Evolutionary conservation across 1,140 invertebrate genomes (phyloP).

Genomic region (Aporrectodea caliginosa): DNA sequence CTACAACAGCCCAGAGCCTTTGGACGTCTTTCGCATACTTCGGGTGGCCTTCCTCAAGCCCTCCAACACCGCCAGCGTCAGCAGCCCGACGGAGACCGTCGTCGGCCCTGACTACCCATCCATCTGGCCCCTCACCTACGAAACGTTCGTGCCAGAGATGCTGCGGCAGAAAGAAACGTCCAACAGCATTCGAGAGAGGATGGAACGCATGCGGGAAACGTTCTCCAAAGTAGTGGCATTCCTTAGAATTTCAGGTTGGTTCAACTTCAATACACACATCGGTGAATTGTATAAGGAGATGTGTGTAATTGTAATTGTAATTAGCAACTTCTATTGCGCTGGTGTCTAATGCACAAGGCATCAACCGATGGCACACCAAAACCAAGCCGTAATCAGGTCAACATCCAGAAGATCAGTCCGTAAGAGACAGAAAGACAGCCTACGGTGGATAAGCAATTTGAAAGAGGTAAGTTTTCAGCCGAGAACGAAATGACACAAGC

Average conservation of each 20-base stretch:
- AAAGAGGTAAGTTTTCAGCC: no score
- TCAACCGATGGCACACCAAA: no score
- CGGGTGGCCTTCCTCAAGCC: conserved; percentile 14
- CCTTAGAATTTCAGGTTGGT: conserved; percentile 29
- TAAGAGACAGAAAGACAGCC: no score
- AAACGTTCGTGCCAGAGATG: conserved; percentile 29
- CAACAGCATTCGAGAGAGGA: conserved; percentile 7
- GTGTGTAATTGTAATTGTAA: no score
- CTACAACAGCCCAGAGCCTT: conserved; percentile 10
- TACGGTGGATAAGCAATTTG: no score
- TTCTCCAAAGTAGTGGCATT: conserved; percentile 22
- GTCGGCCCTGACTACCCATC: background rate
- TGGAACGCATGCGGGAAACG: conserved; percentile 30
- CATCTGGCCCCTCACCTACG: conserved; percentile 27
- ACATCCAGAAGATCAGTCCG: no score
- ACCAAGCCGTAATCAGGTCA: no score
- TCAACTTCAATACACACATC: no score
- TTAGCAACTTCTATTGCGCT: no score
- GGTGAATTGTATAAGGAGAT: no score
- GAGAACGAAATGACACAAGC: no score
- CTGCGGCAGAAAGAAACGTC: conserved; percentile 4
- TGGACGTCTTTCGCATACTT: conserved; percentile 29
- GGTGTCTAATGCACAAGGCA: no score
- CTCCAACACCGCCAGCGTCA: background rate
- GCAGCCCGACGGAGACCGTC: background rate